Conservation (phyloP, 1,140 invertebrate species). For the Pissodes strobi region DNA sequence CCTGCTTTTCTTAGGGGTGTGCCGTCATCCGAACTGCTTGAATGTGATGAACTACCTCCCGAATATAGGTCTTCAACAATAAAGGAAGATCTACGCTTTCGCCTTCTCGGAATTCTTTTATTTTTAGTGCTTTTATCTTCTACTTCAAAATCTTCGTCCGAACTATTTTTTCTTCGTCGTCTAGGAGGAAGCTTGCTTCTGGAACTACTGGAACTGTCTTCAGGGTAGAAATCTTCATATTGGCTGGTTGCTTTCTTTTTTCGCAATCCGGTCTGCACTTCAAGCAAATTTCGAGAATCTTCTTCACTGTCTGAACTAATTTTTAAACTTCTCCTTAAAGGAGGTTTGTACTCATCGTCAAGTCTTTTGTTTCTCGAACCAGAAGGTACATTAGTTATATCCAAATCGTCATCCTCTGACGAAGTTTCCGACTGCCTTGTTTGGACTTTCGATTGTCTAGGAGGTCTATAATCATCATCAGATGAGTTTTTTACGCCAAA, state of each 20-base stretch:
- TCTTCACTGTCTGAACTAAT: conserved; percentile 22
- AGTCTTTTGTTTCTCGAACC: background rate
- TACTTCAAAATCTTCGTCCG: conserved; percentile 8
- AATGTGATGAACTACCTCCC: conserved; percentile 3
- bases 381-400: background rate
- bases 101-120: conserved; percentile 4
- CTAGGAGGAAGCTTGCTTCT: background rate
- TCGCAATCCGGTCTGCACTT: background rate
- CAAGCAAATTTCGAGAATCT: background rate
- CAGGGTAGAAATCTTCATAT: conserved; percentile 12
- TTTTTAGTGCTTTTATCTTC: background rate
- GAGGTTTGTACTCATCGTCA: conserved; percentile 8
- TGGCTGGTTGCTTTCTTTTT: background rate
- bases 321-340: background rate
- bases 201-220: conserved; percentile 5
- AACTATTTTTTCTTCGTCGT: conserved; percentile 2
- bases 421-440: background rate
- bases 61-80: background rate
- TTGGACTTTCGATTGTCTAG: background rate
- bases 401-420: background rate
- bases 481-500: too few relatives aligned
- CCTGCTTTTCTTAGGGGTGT: background rate
- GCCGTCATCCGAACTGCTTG: background rate
- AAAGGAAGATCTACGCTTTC: background rate
- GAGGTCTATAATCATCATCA: background rate